Percentiles rank a stretch among this genome's conserved stretches.
Conservation (phyloP, 1,140 invertebrate genomes). For the Caerostris extrusa region DNA sequence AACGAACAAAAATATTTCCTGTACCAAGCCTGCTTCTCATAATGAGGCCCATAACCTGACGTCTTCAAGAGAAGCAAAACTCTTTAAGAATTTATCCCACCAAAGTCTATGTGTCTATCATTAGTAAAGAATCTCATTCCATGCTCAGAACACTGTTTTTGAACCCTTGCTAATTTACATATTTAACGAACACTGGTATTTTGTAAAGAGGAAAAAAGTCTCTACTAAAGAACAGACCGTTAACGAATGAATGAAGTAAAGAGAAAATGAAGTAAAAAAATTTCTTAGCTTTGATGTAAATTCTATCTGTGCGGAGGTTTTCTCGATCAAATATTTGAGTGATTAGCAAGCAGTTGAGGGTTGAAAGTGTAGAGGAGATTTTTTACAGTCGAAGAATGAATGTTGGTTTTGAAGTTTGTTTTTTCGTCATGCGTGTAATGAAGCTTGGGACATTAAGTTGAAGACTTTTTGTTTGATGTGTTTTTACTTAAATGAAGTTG, state of each 20-base stretch:
- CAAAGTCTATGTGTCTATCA: neutral
- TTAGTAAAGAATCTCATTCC: neutral
- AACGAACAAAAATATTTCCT: neutral
- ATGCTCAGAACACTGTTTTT: neutral
- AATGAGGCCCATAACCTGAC: neutral
- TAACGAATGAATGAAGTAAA: neutral
- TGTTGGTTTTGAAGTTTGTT: too few species aligned
- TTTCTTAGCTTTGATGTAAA: neutral
- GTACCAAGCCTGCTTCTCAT: neutral
- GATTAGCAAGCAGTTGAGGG: neutral
- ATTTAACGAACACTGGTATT: neutral
- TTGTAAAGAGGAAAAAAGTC: neutral
- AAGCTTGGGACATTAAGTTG: too few species aligned
- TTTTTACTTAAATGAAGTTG: too few species aligned
- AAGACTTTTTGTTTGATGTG: too few species aligned
- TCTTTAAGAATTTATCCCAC: neutral
- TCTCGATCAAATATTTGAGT: neutral
- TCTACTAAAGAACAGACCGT: neutral
- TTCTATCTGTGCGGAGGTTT: neutral
- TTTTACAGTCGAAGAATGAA: too few species aligned
- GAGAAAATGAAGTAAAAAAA: neutral
- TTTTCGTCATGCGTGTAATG: too few species aligned
- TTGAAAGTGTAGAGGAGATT: neutral
- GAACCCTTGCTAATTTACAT: neutral
- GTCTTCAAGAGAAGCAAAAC: neutral